These are phyloP conservation scores for Eulithis testata DNA, from an alignment of 2,888 invertebrate species.

Conservation along the genomic window DNA sequence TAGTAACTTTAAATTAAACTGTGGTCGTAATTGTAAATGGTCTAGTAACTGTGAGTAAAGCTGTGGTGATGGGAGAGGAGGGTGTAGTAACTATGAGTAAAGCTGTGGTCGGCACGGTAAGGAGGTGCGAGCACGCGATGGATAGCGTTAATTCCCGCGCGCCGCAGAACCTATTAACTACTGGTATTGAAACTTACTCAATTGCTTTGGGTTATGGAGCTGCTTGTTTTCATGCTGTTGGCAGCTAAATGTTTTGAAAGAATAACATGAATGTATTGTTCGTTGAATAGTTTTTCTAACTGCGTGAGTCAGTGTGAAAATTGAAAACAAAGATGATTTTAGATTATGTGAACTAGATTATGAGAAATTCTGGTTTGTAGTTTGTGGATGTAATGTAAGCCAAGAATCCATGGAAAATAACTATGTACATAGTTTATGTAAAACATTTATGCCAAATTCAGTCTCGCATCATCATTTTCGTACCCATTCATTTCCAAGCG, in stretches of 20 bases:
- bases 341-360: no score
- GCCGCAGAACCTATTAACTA: constrained; percentile 19
- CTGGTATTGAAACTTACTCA: constrained; percentile 26
- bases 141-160: constrained; percentile 37
- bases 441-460: neutral
- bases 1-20: no score
- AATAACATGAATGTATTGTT: neutral
- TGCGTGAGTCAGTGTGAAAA: no score
- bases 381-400: no score
- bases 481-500: constrained; percentile 19
- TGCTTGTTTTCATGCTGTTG: constrained; percentile 11
- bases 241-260: neutral
- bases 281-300: no score
- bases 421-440: neutral
- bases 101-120: constrained; percentile 47
- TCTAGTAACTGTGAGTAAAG: no score
- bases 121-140: constrained; percentile 61
- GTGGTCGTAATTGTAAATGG: no score
- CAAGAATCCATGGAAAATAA: no score
- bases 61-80: neutral
- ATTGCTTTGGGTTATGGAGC: constrained; percentile 12
- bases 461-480: constrained; percentile 25
- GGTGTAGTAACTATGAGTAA: constrained; percentile 49
- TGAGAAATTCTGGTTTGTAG: no score
- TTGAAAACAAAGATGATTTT: no score